Conservation (phyloP, 30 jellyfish, hydroid and myxozoan species). For the Hydra vulgaris region DNA sequence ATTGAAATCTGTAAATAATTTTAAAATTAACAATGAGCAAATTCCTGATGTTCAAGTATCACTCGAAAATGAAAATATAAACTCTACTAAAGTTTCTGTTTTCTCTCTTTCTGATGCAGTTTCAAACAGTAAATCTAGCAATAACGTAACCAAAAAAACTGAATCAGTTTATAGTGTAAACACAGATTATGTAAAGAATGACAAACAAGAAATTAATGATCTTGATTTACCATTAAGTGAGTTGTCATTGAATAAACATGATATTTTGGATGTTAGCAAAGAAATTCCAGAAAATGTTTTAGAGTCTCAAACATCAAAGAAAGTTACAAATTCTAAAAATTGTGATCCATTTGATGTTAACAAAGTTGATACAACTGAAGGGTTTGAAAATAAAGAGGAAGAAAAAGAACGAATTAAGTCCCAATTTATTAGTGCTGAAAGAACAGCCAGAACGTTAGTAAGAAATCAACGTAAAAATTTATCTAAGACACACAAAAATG, state of each 20-base stretch:
- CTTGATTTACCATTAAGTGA: neutral
- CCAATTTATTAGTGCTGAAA: constrained; percentile 27
- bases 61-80: neutral
- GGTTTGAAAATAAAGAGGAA: neutral
- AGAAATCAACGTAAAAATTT: constrained; percentile 24
- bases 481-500: neutral
- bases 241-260: neutral
- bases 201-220: neutral
- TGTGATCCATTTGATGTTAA: neutral
- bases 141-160: neutral
- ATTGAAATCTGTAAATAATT: neutral
- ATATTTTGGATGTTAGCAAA: neutral
- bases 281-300: neutral
- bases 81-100: neutral
- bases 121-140: neutral
- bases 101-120: no score
- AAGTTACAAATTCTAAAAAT: neutral
- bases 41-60: neutral
- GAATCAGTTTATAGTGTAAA: neutral
- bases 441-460: constrained; percentile 24
- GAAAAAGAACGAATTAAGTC: neutral
- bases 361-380: neutral
- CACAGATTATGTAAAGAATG: neutral
- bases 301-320: neutral
- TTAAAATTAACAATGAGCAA: neutral